Conservation (phyloP, 1,140 invertebrate genomes). For the Cyclina sinensis region DNA sequence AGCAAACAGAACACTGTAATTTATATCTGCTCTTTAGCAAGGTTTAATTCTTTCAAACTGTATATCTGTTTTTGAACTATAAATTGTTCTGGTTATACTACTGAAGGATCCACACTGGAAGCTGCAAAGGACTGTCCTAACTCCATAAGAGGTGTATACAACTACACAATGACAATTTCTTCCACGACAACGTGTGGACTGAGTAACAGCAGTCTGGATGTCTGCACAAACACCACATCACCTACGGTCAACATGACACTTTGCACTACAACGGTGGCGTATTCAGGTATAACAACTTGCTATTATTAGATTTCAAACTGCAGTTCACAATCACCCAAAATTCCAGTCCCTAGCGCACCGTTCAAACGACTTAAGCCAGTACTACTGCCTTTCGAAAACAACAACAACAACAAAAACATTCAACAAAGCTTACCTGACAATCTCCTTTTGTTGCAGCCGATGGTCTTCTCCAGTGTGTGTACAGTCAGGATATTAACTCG, state of each 20-base stretch:
- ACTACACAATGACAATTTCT: conserved; percentile 22
- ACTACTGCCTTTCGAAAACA: no score
- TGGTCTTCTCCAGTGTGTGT: conserved; percentile 19
- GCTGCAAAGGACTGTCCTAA: conserved; percentile 38
- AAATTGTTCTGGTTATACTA: not conserved
- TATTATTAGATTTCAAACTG: no score
- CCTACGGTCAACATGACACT: conserved; percentile 34
- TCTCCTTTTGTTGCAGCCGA: conserved; percentile 13
- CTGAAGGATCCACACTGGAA: not conserved
- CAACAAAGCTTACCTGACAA: no score
- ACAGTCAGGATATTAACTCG: not conserved
- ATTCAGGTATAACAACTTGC: conserved; percentile 41
- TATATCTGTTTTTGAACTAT: no score
- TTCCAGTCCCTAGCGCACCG: no score
- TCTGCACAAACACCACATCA: not conserved
- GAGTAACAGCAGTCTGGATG: conserved; percentile 28
- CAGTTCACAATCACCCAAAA: no score
- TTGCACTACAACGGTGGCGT: conserved; percentile 1
- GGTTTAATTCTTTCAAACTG: no score
- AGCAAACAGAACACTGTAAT: no score
- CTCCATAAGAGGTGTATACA: conserved; percentile 22
- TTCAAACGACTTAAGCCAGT: no score
- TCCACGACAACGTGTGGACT: conserved; percentile 28
- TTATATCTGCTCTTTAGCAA: no score
- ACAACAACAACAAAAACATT: no score